Percentiles rank a stretch among this genome's conserved stretches.
Evolutionary conservation across 2,888 invertebrate genomes (phyloP).

Genomic region (Sisyra nigra): DNA sequence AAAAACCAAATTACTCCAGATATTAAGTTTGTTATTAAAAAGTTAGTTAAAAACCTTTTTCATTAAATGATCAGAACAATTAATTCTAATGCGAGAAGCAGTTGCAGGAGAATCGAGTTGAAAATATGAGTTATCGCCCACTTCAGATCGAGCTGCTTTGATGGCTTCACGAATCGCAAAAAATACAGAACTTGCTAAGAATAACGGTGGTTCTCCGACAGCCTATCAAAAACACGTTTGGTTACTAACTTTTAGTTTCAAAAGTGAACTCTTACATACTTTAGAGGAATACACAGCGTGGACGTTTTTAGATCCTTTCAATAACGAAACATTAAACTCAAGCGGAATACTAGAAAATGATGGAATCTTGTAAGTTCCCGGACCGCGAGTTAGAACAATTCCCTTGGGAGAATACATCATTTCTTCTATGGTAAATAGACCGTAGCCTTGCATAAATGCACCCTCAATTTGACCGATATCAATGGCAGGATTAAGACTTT

Average conservation of each 20-base stretch:
- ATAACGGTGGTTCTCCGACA: constrained; percentile 89
- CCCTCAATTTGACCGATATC: constrained; percentile 97
- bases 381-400: constrained; percentile 67
- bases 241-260: neutral
- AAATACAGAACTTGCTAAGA: constrained; percentile 72
- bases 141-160: constrained; percentile 55
- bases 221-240: constrained; percentile 43
- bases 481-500: constrained; percentile 89
- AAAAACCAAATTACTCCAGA: constrained; percentile 20
- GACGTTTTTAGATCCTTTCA: constrained; percentile 78
- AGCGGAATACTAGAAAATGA: constrained; percentile 83
- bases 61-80: constrained; percentile 72
- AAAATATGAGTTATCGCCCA: constrained; percentile 42
- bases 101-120: constrained; percentile 73
- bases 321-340: constrained; percentile 80
- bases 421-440: constrained; percentile 82
- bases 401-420: constrained; percentile 75
- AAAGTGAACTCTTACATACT: constrained; percentile 30
- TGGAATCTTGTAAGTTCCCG: constrained; percentile 88
- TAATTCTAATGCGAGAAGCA: constrained; percentile 74
- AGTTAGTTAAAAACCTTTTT: constrained; percentile 50
- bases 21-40: neutral
- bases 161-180: constrained; percentile 87
- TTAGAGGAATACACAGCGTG: constrained; percentile 91
- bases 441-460: constrained; percentile 88